Base-by-base conservation (phyloP, 1,140 invertebrate genomes). In the Zelostemma sp. region DNA sequence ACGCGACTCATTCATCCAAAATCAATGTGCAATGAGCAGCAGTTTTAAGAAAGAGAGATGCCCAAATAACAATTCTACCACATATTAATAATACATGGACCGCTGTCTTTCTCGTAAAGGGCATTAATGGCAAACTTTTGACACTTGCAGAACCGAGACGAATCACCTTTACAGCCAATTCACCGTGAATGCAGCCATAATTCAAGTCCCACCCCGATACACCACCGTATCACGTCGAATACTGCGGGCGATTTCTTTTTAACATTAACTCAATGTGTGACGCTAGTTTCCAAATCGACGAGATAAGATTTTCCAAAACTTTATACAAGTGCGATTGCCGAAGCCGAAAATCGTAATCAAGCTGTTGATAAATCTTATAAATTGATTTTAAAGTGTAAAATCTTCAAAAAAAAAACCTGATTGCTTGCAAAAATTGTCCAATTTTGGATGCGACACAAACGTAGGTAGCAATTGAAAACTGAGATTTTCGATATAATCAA, bases 71-170 rank as follows among this genome's bases (percentile, higher is more conserved):
- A 43, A 68, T 48, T 62, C 49, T 21, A 43, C 57, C 49, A 53
- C 53, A 67, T 63, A 71, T 66, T 71, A 71, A 71, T 71, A 67
- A 71, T 66, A 62, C 58, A 71, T 71, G 25, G 51, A 64, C 46
- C 17, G 53, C 54, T 61, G 61, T 68, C 69, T 64, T n/a, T 38
- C 43, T 62, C 47, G 54, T 38, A 25, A 74, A 43, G 58, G 63
- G 64, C 72, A 79, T 81, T 80, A 78, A 74, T 62, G 55, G 51
- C 41, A 76, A 68, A 77, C 79, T 84, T 84, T 82, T 80, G 79
- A 84, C 79, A 83, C 82, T 83, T 80, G 80, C 82, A 80, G 76
- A 81, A 80, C 74, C 81, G 77, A 72, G 70, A 73, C 82, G 80
- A 82, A 84, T 84, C 66, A 76, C 72, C 76, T 84, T 84, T 82